Evolutionary conservation across 2,113 vertebrate species (phyloP).

Genomic region (Pyxicephalus adspersus): DNA sequence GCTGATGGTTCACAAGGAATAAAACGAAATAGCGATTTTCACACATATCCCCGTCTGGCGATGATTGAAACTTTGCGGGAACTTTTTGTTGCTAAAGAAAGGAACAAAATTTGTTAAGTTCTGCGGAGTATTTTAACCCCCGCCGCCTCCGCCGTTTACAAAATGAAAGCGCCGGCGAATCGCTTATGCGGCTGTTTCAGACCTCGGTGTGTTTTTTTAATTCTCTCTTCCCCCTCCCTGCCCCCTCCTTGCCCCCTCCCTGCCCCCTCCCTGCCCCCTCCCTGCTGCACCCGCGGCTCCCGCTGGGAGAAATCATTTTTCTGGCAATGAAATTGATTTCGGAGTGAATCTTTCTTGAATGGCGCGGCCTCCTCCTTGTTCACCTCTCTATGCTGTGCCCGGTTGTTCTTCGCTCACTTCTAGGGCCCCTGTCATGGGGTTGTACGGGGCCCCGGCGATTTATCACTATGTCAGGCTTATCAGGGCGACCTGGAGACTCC

Average conservation of each 20-base stretch:
- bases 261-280: background rate
- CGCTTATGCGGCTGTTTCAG: conserved; percentile 19
- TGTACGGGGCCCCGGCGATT: conserved; percentile 59
- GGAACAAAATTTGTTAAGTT: too few relatives aligned
- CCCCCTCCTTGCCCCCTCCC: background rate
- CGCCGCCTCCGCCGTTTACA: background rate
- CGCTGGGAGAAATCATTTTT: conserved; percentile 50
- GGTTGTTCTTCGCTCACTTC: background rate
- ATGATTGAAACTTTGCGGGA: too few relatives aligned
- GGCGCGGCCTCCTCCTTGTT: background rate
- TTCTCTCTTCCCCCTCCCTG: background rate
- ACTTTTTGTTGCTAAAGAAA: too few relatives aligned
- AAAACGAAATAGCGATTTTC: too few relatives aligned
- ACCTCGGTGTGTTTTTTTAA: background rate
- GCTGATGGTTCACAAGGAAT: too few relatives aligned
- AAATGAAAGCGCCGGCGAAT: background rate
- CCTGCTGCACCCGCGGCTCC: conserved; percentile 5
- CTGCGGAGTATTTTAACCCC: too few relatives aligned
- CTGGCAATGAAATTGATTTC: conserved; percentile 50
- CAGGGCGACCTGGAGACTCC: conserved; percentile 65
- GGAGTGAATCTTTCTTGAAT: conserved; percentile 45
- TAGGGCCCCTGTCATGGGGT: conserved; percentile 49
- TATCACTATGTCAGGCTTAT: conserved; percentile 66
- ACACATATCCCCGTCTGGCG: too few relatives aligned
- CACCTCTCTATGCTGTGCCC: conserved; percentile 6